Percentiles rank a stretch among this genome's conserved stretches.
phyloP scores from a whole-genome alignment of 2,888 invertebrate genomes.

The Flexamia atlantica region DNA sequence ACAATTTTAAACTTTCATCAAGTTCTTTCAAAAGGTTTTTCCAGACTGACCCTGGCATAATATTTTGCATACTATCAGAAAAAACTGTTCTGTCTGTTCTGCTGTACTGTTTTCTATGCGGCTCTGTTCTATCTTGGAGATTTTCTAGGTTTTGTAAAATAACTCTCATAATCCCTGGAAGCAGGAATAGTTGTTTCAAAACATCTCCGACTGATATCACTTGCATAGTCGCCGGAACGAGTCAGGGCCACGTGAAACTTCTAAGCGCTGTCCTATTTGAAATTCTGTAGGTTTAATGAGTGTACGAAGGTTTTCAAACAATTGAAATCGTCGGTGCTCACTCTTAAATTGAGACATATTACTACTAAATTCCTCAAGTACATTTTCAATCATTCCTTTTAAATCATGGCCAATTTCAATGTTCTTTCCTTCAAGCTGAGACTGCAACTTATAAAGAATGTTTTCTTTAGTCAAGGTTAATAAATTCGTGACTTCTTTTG shows the following conservation, averaged over 20 bases:
- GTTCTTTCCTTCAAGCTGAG: too few species aligned
- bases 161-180: not conserved
- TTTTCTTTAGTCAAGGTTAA: too few species aligned
- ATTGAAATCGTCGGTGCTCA: not conserved
- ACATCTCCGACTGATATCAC: too few species aligned
- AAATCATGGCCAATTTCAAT: too few species aligned
- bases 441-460: not conserved
- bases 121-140: too few species aligned
- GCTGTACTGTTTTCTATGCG: too few species aligned
- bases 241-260: not conserved
- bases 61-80: not conserved
- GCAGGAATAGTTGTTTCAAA: not conserved
- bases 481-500: not conserved
- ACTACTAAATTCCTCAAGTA: not conserved
- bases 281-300: not conserved
- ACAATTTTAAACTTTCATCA: too few species aligned
- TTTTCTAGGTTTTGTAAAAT: constrained; percentile 1
- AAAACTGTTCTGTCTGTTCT: too few species aligned
- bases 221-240: too few species aligned
- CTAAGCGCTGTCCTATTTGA: not conserved
- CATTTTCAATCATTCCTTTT: not conserved
- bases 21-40: too few species aligned
- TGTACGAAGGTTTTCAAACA: not conserved
- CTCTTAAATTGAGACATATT: too few species aligned
- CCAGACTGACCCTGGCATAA: too few species aligned